These are phyloP conservation scores for Rotaria sp. DNA, from an alignment of 2,888 invertebrate species.

Conservation along the genomic window DNA sequence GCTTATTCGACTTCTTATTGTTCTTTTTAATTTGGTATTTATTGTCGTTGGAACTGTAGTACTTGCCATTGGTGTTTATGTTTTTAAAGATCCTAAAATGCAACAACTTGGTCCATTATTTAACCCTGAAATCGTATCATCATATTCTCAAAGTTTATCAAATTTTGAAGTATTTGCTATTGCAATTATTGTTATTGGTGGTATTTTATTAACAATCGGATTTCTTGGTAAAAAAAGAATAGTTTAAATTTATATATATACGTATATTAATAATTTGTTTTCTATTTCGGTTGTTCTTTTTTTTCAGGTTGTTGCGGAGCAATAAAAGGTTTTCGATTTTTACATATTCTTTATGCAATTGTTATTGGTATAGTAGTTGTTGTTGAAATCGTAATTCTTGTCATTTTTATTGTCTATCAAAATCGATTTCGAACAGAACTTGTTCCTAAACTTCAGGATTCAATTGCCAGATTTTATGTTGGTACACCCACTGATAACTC, in stretches of 20 bases:
- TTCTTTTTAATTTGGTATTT: constrained; percentile 37
- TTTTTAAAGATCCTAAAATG: constrained; percentile 32
- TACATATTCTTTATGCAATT: constrained; percentile 30
- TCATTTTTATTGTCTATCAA: constrained; percentile 22
- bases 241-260: no score
- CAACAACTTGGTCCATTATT: neutral
- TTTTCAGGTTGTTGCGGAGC: constrained; percentile 39
- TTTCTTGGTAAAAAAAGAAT: neutral
- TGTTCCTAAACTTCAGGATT: neutral
- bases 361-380: constrained; percentile 26
- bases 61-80: constrained; percentile 33
- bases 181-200: neutral
- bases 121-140: neutral
- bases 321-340: constrained; percentile 31
- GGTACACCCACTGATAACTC: neutral
- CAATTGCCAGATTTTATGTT: neutral
- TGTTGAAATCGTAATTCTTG: constrained; percentile 29
- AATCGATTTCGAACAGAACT: neutral
- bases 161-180: constrained; percentile 7
- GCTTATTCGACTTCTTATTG: constrained; percentile 26
- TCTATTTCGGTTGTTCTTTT: no score
- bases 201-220: neutral
- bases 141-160: neutral
- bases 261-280: neutral
- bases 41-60: constrained; percentile 28